Percentiles rank a stretch among this genome's conserved stretches.
phyloP scores from a whole-genome alignment of 2,888 invertebrate species.

The Glyphotaelius pellucidus region DNA sequence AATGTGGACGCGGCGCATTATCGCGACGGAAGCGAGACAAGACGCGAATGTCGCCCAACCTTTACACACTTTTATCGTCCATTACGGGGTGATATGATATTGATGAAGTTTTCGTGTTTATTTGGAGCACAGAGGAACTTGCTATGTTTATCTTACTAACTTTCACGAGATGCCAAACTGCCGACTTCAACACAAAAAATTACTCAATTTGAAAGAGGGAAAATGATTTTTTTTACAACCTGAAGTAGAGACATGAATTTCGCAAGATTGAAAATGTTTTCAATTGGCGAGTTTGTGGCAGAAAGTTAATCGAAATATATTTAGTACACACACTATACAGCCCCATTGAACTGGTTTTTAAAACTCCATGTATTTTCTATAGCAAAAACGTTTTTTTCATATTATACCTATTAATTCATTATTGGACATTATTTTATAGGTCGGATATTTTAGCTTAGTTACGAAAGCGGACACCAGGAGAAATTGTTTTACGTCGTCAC shows the following conservation, averaged over 20 bases:
- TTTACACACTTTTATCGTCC: constrained; percentile 44
- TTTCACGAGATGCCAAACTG: not conserved
- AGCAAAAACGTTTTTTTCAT: too few species aligned
- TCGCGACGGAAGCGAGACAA: constrained; percentile 40
- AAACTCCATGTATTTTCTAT: too few species aligned
- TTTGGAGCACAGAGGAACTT: too few species aligned
- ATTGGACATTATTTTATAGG: too few species aligned
- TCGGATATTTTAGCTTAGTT: too few species aligned
- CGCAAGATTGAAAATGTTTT: not conserved
- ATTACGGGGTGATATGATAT: constrained; percentile 34
- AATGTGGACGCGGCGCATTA: constrained; percentile 47
- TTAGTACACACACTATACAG: too few species aligned
- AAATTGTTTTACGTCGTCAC: too few species aligned
- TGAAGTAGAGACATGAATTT: not conserved
- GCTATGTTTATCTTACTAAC: not conserved
- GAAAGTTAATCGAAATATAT: too few species aligned
- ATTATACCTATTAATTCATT: too few species aligned
- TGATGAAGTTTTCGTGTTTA: constrained; percentile 33
- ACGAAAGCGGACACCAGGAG: too few species aligned
- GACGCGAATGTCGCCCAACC: constrained; percentile 33
- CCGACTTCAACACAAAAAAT: not conserved
- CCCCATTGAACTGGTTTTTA: too few species aligned
- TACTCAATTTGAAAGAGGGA: not conserved
- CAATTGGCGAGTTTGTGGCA: not conserved
- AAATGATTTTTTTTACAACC: not conserved